Base-by-base conservation (phyloP, 1,140 invertebrate genomes). In the Maniola jurtina region DNA sequence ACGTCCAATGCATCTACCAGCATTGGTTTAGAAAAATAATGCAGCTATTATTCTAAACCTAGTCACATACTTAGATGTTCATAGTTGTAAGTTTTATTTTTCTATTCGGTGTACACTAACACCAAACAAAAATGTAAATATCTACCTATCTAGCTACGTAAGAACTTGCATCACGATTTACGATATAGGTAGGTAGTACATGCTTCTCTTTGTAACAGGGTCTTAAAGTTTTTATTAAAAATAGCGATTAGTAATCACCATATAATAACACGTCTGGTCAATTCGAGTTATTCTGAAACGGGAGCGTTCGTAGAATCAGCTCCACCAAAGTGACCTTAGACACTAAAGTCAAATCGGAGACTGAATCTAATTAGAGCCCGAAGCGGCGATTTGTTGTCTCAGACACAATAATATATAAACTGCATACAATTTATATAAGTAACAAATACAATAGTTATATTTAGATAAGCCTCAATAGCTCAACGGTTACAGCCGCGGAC, bases 281-380 rank as follows among this genome's bases (percentile, higher is more conserved):
- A 59, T 61, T 71, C 45, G 57, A 61, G 45, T 75, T 65, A 71
- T 73, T 66, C 75, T 70, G 70, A 79, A 78, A 75, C 74, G 69
- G 72, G 76, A 81, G 72, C 69, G 77, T 81, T 83, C 79, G 66
- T 62, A 75, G 77, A 81, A 84, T 75, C 69, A 55, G 62, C 42
- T 68, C 40, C 68, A 75, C 68, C 76, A 79, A 76, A 68, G 77
- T 81, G 82, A 85, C 81, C 81, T 75, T 67, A 69, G 13, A 60
- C 61, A 67, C 68, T 70, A 73, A 73, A 76, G 76, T 76, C 72
- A 72, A 81, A 78, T 63, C 75, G 72, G 58, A 63, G 70, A 72
- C 70, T 70, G 70, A 66, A 72, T 73, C 63, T 76, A 74, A 68
- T 73, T 73, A 71, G 48, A 67, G 68, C 14, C 40, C 42, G 62